A percentile compares a stretch with the other conserved stretches of the same genome.
These are phyloP conservation scores for Clistopyga incitator DNA, from an alignment of 2,888 invertebrate genomes.

Conservation along the genomic window DNA sequence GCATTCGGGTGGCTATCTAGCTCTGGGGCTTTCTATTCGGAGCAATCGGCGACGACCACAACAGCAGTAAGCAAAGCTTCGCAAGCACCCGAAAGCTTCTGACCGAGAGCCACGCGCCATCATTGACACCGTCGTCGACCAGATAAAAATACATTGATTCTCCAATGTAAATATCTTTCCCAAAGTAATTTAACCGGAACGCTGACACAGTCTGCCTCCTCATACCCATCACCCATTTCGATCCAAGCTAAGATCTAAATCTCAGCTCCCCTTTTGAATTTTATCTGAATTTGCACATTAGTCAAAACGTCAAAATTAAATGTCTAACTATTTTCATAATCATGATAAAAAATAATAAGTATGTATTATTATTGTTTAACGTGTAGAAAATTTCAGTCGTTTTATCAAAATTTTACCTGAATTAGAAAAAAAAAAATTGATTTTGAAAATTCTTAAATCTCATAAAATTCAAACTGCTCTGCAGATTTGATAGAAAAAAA, in stretches of 20 bases:
- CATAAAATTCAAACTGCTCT: too few relatives aligned
- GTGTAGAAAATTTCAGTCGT: too few relatives aligned
- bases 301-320: too few relatives aligned
- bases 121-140: constrained; percentile 64
- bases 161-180: constrained; percentile 54
- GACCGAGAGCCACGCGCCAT: constrained; percentile 64
- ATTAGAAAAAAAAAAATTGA: too few relatives aligned
- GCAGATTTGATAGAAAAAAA: too few relatives aligned
- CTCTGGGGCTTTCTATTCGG: constrained; percentile 54
- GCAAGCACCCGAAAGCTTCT: constrained; percentile 40
- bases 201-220: constrained; percentile 53
- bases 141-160: constrained; percentile 61
- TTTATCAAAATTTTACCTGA: too few relatives aligned
- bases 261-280: too few relatives aligned
- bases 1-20: constrained; percentile 32
- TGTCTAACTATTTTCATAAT: too few relatives aligned
- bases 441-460: too few relatives aligned
- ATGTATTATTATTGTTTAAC: too few relatives aligned
- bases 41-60: constrained; percentile 48
- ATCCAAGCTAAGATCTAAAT: background rate
- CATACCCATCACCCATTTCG: constrained; percentile 4
- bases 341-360: too few relatives aligned
- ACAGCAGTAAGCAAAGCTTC: constrained; percentile 48
- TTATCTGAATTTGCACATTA: too few relatives aligned
- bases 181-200: constrained; percentile 55